Percentiles rank a stretch among this genome's conserved stretches.
Evolutionary conservation across 2,888 invertebrate genomes (phyloP).

Genomic region (Cylindroiulus punctatus): DNA sequence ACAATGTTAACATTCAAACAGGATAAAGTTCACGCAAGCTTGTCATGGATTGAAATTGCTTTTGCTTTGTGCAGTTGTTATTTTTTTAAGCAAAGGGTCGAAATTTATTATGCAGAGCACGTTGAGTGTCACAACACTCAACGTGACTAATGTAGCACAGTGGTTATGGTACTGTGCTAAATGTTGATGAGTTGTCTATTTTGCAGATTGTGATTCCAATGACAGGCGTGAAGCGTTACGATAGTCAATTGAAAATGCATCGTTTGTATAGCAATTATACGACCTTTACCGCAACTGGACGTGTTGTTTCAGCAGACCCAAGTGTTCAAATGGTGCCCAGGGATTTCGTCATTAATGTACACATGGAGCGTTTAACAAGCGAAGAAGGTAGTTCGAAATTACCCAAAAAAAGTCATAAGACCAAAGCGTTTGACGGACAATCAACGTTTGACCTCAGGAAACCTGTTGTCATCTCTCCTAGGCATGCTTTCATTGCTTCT

Average conservation of each 20-base stretch:
- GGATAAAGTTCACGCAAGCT: too few species aligned
- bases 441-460: constrained; percentile 35
- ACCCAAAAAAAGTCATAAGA: not conserved
- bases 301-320: constrained; percentile 91
- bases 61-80: too few species aligned
- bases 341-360: constrained; percentile 75
- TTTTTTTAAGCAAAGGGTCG: too few species aligned
- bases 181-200: not conserved
- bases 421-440: not conserved
- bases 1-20: too few species aligned
- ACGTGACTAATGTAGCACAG: not conserved
- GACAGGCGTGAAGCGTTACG: constrained; percentile 62
- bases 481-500: constrained; percentile 57
- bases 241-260: constrained; percentile 61
- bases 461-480: constrained; percentile 12
- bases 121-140: too few species aligned
- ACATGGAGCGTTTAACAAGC: constrained; percentile 56
- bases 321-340: constrained; percentile 92
- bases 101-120: too few species aligned
- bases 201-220: constrained; percentile 65
- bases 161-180: not conserved
- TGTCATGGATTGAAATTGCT: too few species aligned
- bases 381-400: constrained; percentile 59
- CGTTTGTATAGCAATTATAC: constrained; percentile 63
- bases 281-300: constrained; percentile 71